Percentiles rank a stretch among this genome's conserved stretches.
These are phyloP conservation scores for Caenorhabditis remanei DNA, from an alignment of 1,140 invertebrate species.

Conservation along the genomic window DNA sequence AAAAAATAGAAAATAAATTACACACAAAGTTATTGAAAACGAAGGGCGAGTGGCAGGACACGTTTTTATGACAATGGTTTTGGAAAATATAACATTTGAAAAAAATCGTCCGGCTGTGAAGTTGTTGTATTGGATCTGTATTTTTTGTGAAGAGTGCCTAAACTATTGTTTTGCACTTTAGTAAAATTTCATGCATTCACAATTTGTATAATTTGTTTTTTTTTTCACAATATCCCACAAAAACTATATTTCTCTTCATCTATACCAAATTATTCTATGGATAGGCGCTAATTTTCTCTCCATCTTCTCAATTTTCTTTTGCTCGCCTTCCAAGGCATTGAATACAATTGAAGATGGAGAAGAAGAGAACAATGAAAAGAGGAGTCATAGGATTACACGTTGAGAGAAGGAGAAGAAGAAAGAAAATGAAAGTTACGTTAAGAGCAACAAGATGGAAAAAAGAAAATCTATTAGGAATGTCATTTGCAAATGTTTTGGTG, in stretches of 20 bases:
- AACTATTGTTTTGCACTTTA: too few species aligned
- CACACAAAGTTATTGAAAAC: too few species aligned
- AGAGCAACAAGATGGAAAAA: background rate
- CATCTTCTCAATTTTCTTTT: background rate
- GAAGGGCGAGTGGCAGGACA: too few species aligned
- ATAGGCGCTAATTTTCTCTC: conserved; percentile 53
- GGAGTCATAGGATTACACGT: background rate
- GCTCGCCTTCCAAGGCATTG: background rate
- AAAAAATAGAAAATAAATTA: background rate
- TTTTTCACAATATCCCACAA: background rate
- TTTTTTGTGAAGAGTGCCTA: too few species aligned
- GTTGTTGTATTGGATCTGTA: too few species aligned
- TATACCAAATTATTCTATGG: background rate
- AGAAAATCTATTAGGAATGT: background rate
- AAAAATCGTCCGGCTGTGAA: too few species aligned
- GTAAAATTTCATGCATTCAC: too few species aligned
- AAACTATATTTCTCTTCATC: background rate
- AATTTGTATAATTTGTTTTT: background rate
- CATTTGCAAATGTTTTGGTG: background rate
- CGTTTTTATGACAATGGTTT: too few species aligned
- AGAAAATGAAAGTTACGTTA: background rate
- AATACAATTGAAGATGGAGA: background rate
- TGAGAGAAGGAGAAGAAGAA: background rate
- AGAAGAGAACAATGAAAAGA: background rate
- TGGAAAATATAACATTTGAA: too few species aligned